Evolutionary conservation across 2,888 invertebrate genomes (phyloP).

Genomic region (Portevinia maculata): DNA sequence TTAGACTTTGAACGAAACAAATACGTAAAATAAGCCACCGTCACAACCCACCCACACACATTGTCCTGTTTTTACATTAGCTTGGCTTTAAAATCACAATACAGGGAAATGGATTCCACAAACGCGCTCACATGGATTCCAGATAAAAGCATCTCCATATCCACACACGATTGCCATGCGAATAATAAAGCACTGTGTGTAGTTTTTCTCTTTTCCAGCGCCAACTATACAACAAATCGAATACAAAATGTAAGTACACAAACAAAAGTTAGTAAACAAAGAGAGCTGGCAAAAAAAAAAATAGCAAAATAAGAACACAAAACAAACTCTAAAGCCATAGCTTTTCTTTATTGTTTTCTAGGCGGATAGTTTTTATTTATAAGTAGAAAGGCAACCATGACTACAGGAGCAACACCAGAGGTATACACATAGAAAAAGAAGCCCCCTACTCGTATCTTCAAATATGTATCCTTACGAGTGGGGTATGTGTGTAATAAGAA

Average conservation of each 20-base stretch:
- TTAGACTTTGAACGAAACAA: constrained; percentile 63
- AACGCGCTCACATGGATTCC: not conserved
- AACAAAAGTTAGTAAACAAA: constrained; percentile 67
- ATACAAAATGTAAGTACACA: constrained; percentile 55
- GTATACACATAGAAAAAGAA: not conserved
- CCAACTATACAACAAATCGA: constrained; percentile 44
- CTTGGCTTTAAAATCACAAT: constrained; percentile 55
- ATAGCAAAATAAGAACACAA: constrained; percentile 8
- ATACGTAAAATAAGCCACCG: constrained; percentile 22
- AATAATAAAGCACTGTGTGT: constrained; percentile 58
- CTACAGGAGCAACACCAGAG: constrained; percentile 26
- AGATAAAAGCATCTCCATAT: constrained; percentile 41
- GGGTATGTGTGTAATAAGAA: constrained; percentile 17
- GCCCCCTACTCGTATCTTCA: constrained; percentile 5
- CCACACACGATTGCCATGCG: constrained; percentile 51
- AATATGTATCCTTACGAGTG: not conserved
- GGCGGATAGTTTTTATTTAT: constrained; percentile 62
- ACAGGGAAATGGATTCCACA: constrained; percentile 45
- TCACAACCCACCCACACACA: constrained; percentile 23
- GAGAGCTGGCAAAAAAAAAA: not conserved
- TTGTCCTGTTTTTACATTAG: constrained; percentile 56
- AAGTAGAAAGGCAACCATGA: constrained; percentile 35
- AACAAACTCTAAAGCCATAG: constrained; percentile 49
- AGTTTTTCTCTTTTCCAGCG: constrained; percentile 58
- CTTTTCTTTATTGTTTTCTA: constrained; percentile 72